These are phyloP conservation scores for Cardiocondyla obscurior DNA, from an alignment of 1,140 invertebrate genomes.

Conservation along the genomic window DNA sequence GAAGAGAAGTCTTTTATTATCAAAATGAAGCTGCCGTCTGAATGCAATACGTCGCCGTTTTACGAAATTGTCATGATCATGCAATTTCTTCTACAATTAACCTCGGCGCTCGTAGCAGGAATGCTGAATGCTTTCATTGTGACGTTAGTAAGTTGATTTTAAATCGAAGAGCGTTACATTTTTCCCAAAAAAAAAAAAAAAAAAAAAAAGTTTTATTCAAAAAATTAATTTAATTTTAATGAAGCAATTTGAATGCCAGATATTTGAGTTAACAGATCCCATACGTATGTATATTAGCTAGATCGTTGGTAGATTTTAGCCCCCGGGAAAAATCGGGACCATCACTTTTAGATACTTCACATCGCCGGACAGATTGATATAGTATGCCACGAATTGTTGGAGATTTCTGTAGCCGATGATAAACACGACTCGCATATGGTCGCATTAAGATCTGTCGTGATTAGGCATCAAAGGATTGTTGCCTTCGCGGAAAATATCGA, in stretches of 20 bases:
- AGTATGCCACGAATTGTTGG: constrained; percentile 4
- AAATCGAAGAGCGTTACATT: neutral
- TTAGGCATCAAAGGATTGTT: constrained; percentile 43
- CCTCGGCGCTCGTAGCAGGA: neutral
- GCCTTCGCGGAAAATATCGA: neutral
- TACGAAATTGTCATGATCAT: constrained; percentile 13
- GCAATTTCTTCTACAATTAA: constrained; percentile 33
- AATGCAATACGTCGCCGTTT: neutral
- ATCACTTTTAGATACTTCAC: constrained; percentile 46
- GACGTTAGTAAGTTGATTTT: constrained; percentile 28
- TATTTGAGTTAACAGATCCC: neutral
- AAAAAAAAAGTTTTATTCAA: too few species aligned
- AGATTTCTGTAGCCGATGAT: neutral
- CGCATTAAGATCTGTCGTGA: constrained; percentile 1
- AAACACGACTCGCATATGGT: neutral
- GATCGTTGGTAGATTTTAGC: neutral
- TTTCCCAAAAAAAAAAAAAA: neutral
- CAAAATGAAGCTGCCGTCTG: constrained; percentile 28
- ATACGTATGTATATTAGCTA: neutral
- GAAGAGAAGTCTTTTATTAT: constrained; percentile 1
- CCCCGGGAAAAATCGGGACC: neutral
- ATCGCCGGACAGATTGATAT: constrained; percentile 44
- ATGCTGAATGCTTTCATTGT: constrained; percentile 32
- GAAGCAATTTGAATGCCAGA: neutral
- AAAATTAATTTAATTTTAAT: constrained; percentile 3